phyloP scores from a whole-genome alignment of 1,140 invertebrate species.

The Epicauta chinensis region DNA sequence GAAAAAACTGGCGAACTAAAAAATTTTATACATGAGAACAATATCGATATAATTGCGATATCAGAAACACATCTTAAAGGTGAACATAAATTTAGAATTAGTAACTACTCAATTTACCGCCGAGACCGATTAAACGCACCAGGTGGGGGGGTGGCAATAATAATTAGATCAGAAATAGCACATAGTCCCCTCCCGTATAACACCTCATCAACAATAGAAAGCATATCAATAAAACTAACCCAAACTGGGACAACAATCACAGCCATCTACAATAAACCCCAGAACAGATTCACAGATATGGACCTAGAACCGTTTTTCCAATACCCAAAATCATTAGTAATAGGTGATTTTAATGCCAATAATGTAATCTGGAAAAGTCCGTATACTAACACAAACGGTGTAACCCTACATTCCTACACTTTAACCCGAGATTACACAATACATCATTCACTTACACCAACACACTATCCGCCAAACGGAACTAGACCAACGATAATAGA shows the following conservation, averaged over 20 bases:
- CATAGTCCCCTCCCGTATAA: neutral
- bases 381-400: neutral
- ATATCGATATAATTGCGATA: neutral
- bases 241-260: neutral
- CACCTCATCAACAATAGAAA: neutral
- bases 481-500: neutral
- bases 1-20: neutral
- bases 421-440: neutral
- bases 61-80: too few species aligned
- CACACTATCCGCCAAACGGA: neutral
- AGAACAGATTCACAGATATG: neutral
- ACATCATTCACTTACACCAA: neutral
- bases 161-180: neutral
- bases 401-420: neutral
- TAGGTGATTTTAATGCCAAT: neutral
- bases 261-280: neutral
- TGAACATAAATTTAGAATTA: slow-evolving; percentile 2
- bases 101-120: neutral
- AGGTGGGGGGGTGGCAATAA: neutral
- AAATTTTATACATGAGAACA: neutral
- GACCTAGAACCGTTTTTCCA: neutral
- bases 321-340: neutral
- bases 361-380: neutral
- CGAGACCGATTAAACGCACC: neutral
- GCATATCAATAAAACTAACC: neutral